These are phyloP conservation scores for Halichoeres trimaculatus DNA, from an alignment of 2,113 vertebrate species.

Conservation along the genomic window DNA sequence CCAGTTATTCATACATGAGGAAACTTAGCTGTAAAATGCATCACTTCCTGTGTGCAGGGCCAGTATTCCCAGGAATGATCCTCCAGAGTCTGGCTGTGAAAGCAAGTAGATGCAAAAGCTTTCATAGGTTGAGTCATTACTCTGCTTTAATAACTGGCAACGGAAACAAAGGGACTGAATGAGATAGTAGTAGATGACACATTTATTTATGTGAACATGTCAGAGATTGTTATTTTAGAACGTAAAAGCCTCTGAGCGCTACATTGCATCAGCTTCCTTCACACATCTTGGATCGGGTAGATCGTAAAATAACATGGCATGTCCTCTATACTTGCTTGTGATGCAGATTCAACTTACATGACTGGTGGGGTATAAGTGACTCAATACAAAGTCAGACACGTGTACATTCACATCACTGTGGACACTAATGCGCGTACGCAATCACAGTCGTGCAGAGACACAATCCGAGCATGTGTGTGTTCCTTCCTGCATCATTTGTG, in stretches of 20 bases:
- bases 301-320: slow-evolving; percentile 66
- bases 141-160: slow-evolving; percentile 34
- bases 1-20: slow-evolving; percentile 14
- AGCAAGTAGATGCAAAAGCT: slow-evolving; percentile 31
- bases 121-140: slow-evolving; percentile 38
- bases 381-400: slow-evolving; percentile 41
- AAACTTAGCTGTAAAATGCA: slow-evolving; percentile 25
- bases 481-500: slow-evolving; percentile 27
- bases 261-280: slow-evolving; percentile 50
- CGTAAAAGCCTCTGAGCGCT: slow-evolving; percentile 47
- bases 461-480: slow-evolving; percentile 13
- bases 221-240: slow-evolving; percentile 50
- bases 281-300: slow-evolving; percentile 27
- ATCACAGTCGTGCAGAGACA: not conserved
- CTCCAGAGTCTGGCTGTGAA: slow-evolving; percentile 5
- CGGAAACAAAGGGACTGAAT: slow-evolving; percentile 35
- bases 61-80: slow-evolving; percentile 35
- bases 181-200: slow-evolving; percentile 40
- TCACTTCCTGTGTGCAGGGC: slow-evolving; percentile 21
- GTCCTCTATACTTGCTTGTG: slow-evolving; percentile 63
- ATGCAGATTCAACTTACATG: slow-evolving; percentile 53
- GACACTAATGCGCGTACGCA: not conserved
- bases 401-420: slow-evolving; percentile 7
- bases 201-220: slow-evolving; percentile 64
- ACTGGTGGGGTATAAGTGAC: slow-evolving; percentile 55